phyloP scores from a whole-genome alignment of 1,140 invertebrate species.

The Globodera rostochiensis region DNA sequence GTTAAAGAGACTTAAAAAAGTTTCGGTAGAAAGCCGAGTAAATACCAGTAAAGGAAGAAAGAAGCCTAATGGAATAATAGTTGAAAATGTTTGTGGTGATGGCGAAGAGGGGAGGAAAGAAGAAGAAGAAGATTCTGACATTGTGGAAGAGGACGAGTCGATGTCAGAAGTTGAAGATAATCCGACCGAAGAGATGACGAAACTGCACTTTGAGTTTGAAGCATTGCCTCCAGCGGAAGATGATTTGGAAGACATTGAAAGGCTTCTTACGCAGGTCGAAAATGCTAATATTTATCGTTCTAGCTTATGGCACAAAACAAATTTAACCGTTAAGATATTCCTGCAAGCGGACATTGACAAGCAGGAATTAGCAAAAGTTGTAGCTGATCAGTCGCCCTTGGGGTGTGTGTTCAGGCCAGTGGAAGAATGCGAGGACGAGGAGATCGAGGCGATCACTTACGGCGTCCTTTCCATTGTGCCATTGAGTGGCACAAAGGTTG shows the following conservation, averaged over 20 bases:
- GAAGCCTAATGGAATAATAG: background rate
- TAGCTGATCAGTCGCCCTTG: slow-evolving; percentile 43
- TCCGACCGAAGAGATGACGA: slow-evolving; percentile 39
- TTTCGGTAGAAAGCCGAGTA: too few relatives aligned
- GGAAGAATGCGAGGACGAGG: slow-evolving; percentile 50
- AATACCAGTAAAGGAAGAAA: background rate
- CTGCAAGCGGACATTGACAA: slow-evolving; percentile 46
- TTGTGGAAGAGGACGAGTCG: slow-evolving; percentile 20
- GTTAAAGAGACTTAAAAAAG: background rate
- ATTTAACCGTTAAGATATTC: slow-evolving; percentile 44
- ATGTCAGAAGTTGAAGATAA: slow-evolving; percentile 23
- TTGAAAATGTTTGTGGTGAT: slow-evolving; percentile 30
- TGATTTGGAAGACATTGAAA: slow-evolving; percentile 42
- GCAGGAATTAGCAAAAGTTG: slow-evolving; percentile 42
- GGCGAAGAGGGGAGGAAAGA: slow-evolving; percentile 26
- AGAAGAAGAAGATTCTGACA: slow-evolving; percentile 34
- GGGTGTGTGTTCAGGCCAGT: slow-evolving; percentile 48
- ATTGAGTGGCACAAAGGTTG: slow-evolving; percentile 41
- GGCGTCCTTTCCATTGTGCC: slow-evolving; percentile 46
- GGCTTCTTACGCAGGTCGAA: slow-evolving; percentile 48
- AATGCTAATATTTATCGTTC: slow-evolving; percentile 7
- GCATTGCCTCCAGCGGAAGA: slow-evolving; percentile 45
- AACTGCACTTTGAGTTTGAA: slow-evolving; percentile 53
- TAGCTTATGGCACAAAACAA: background rate
- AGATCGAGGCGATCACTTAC: slow-evolving; percentile 45